Evolutionary conservation across 2,113 vertebrate species (phyloP).

Genomic region (Lepisosteus osseus): DNA sequence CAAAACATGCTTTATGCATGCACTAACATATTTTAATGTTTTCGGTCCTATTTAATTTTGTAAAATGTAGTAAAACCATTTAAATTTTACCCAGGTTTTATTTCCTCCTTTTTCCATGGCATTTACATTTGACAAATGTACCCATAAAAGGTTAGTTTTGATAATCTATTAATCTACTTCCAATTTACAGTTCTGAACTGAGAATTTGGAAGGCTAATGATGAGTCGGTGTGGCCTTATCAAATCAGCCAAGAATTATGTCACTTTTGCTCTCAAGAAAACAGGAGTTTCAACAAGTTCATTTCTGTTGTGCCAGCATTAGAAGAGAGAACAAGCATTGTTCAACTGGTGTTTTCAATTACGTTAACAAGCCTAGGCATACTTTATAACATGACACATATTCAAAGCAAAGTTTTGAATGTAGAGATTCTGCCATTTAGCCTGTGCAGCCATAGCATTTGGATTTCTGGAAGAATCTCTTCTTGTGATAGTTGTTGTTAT

Average conservation of each 20-base stretch:
- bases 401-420: neutral
- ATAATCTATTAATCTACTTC: conserved; percentile 5
- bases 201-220: neutral
- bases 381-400: conserved; percentile 1
- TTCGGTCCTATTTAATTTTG: too few relatives aligned
- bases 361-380: neutral
- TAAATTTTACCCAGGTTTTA: too few relatives aligned
- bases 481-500: too few relatives aligned
- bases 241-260: conserved; percentile 4
- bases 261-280: neutral
- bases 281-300: neutral
- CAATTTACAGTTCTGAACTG: neutral
- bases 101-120: neutral
- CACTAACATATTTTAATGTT: too few relatives aligned
- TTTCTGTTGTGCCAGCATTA: too few relatives aligned
- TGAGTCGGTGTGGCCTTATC: neutral
- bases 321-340: too few relatives aligned
- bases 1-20: too few relatives aligned
- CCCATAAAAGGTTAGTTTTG: neutral
- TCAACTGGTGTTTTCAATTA: neutral
- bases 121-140: too few relatives aligned
- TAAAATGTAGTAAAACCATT: too few relatives aligned
- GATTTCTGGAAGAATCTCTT: too few relatives aligned
- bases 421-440: too few relatives aligned
- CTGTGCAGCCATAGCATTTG: too few relatives aligned